Evolutionary conservation across 1,140 invertebrate species (phyloP), one percentile per base, ranked within the genome.

Genomic region (Adoxophyes honmai): DNA sequence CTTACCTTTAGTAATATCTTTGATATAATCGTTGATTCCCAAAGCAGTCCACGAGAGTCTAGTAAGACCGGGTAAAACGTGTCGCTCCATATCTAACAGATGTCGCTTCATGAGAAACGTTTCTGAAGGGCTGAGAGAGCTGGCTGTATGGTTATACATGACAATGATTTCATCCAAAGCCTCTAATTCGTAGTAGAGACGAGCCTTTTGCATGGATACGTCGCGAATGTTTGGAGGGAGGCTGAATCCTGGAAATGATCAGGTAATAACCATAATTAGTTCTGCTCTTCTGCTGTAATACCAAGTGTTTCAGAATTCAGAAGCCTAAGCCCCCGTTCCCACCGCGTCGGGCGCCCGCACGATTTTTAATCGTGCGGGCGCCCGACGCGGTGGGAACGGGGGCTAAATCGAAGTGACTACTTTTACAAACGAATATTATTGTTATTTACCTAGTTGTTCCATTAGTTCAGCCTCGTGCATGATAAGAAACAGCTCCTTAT

Each of bases 1-100:
- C n/a, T 60, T 57, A 86, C 85, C 80, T 81, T 88, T 88, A 33
- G 74, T 85, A 18, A 88, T 86, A 61, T 88, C 85, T 28, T 73
- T 78, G 18, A 88, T 88, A 48, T 94, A 97, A 52, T 96, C 94
- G 34, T 88, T 88, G 39, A 97, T 96, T 9, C 94, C 93, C 1
- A 97, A 87, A 0, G 95, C 96, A 59, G 93, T 94, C 96, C 96
- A 98, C 54, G 94, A 95, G 21, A 96, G 93, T 21, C 96, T 91
- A 4, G 93, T 94, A 0, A 95, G 78, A 5, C 96, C 96, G 16
- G 95, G 94, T 57, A 95, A 91, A 52, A 98, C 94, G 37, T 93
- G 91, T 15, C 93, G 91, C 70, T 96, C 94, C 38, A 96, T 91
- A 35, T 95, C 92, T 70, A 91, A 87, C 2, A 97, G 90, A 60